phyloP scores from a whole-genome alignment of 2,888 invertebrate genomes.

The Papilio elwesi region DNA sequence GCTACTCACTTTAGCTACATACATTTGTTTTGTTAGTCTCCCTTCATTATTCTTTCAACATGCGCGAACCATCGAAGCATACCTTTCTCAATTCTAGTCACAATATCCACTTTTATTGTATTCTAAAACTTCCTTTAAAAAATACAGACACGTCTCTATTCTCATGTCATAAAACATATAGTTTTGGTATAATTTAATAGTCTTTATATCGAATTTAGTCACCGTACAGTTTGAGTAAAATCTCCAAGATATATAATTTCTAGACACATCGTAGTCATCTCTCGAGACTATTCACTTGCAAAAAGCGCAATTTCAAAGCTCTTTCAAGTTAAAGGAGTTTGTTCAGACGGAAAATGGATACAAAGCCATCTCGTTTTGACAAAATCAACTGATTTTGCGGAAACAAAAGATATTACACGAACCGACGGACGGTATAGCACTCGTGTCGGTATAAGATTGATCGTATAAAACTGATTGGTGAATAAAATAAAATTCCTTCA shows the following conservation, averaged over 20 bases:
- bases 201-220: not conserved
- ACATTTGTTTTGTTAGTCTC: no score
- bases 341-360: conserved; percentile 53
- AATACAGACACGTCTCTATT: no score
- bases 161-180: not conserved
- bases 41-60: no score
- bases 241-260: conserved; percentile 22
- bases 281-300: conserved; percentile 35
- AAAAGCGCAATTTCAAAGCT: conserved; percentile 46
- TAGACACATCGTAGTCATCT: conserved; percentile 10
- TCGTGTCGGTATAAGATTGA: conserved; percentile 4
- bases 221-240: not conserved
- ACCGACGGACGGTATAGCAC: conserved; percentile 29
- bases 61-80: no score
- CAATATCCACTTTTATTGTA: no score
- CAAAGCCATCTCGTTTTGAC: conserved; percentile 50
- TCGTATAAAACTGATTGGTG: conserved; percentile 15
- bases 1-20: no score
- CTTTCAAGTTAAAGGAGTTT: conserved; percentile 45
- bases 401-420: conserved; percentile 49
- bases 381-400: conserved; percentile 47
- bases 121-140: no score
- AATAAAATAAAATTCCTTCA: not conserved
- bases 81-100: no score
- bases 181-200: not conserved